These are phyloP conservation scores for Rutpela maculata DNA, from an alignment of 2,888 invertebrate genomes.

Conservation along the genomic window DNA sequence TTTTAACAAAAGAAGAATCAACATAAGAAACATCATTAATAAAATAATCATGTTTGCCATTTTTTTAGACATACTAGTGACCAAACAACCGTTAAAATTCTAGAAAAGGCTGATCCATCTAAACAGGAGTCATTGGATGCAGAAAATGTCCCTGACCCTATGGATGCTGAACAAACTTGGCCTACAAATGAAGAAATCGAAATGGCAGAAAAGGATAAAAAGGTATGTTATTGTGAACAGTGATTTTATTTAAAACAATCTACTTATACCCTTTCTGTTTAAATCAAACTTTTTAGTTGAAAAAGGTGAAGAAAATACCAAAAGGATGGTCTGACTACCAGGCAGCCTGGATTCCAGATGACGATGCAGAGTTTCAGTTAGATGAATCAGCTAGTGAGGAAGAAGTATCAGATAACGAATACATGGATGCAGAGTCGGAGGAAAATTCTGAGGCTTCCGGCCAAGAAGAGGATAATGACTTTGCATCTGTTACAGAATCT, in stretches of 20 bases:
- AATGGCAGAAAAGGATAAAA: constrained; percentile 79
- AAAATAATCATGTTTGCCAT: no score
- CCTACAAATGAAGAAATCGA: constrained; percentile 94
- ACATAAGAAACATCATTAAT: neutral
- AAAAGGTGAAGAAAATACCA: constrained; percentile 86
- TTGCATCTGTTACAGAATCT: constrained; percentile 82
- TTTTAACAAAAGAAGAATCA: neutral
- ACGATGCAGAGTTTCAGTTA: constrained; percentile 75
- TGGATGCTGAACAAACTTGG: constrained; percentile 98
- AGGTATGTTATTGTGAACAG: constrained; percentile 53
- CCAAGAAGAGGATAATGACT: constrained; percentile 81
- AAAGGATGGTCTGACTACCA: constrained; percentile 99
- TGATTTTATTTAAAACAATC: neutral
- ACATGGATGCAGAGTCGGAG: constrained; percentile 68
- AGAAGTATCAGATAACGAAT: constrained; percentile 76
- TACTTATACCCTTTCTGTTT: neutral
- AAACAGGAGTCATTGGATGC: constrained; percentile 85
- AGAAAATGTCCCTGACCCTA: constrained; percentile 90
- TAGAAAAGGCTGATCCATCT: constrained; percentile 79
- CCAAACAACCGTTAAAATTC: constrained; percentile 70
- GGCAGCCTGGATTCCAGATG: constrained; percentile 93
- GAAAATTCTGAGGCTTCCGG: constrained; percentile 72
- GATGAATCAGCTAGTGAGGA: constrained; percentile 80
- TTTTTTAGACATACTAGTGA: constrained; percentile 42
- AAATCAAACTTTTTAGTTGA: constrained; percentile 59